Percentiles rank a stretch among this genome's conserved stretches.
phyloP scores from a whole-genome alignment of 2,797 vertebrate species.

The Miopithecus talapoin region DNA sequence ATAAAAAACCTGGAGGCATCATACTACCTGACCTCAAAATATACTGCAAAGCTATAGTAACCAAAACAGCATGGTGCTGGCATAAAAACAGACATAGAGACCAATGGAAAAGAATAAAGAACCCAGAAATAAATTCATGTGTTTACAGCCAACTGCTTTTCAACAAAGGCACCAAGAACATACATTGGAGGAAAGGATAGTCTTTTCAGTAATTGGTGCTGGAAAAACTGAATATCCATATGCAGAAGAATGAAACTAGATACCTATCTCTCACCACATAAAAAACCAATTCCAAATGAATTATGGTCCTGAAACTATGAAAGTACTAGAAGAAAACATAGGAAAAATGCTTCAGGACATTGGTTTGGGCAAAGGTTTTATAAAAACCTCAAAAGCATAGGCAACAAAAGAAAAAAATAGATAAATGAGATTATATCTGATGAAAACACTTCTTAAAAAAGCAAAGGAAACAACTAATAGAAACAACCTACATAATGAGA shows the following conservation, averaged over 20 bases:
- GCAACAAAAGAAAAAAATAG: background rate
- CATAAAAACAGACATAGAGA: background rate
- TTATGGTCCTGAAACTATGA: background rate
- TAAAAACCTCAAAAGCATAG: background rate
- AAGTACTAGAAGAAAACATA: background rate
- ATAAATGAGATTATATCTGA: background rate
- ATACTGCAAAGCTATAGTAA: background rate
- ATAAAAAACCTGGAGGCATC: background rate
- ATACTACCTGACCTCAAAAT: background rate
- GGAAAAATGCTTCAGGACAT: background rate
- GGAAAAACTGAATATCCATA: background rate
- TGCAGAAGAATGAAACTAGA: background rate
- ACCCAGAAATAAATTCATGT: background rate
- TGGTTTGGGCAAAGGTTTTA: background rate
- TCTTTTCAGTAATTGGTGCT: background rate
- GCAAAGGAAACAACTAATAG: background rate
- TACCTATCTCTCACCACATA: background rate
- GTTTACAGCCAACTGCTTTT: background rate
- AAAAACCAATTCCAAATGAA: background rate
- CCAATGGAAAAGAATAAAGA: background rate
- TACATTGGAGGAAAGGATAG: background rate
- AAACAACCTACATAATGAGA: background rate
- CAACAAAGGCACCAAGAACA: background rate
- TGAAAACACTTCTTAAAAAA: background rate
- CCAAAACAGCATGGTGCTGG: background rate